Percentiles rank a stretch among this genome's conserved stretches.
These are phyloP conservation scores for Ephestia elutella DNA, from an alignment of 1,140 invertebrate genomes.

Conservation along the genomic window DNA sequence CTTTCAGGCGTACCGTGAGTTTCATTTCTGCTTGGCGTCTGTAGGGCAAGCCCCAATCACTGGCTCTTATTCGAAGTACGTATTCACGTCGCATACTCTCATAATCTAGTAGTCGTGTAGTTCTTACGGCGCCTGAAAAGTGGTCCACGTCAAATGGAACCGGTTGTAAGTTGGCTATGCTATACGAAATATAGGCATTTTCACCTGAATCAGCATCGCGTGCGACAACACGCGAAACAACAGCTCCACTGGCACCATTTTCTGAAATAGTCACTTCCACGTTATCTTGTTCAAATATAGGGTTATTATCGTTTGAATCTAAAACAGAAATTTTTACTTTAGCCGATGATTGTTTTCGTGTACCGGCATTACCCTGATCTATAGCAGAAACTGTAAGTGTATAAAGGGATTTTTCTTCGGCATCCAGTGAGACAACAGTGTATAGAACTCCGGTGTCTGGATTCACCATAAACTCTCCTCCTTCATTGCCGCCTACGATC, in stretches of 20 bases:
- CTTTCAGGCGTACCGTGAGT: conserved; percentile 84
- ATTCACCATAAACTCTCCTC: conserved; percentile 90
- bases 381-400: conserved; percentile 93
- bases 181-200: conserved; percentile 96
- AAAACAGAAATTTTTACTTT: conserved; percentile 91
- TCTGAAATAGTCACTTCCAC: conserved; percentile 84
- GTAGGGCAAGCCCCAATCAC: conserved; percentile 95
- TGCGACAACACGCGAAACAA: conserved; percentile 88
- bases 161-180: conserved; percentile 89
- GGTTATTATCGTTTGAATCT: conserved; percentile 95
- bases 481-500: conserved; percentile 94
- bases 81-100: conserved; percentile 92
- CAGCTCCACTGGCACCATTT: conserved; percentile 89
- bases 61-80: conserved; percentile 87
- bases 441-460: conserved; percentile 92
- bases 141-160: conserved; percentile 97
- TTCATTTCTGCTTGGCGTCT: conserved; percentile 91
- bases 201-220: conserved; percentile 93
- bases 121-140: conserved; percentile 91
- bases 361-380: conserved; percentile 89
- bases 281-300: conserved; percentile 84
- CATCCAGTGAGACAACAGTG: conserved; percentile 88
- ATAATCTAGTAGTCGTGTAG: conserved; percentile 89
- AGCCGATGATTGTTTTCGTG: conserved; percentile 88
- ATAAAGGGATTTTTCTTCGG: conserved; percentile 91